Evolutionary conservation across 2,888 invertebrate species (phyloP).

Genomic region (Eumacrocentrus americanus): DNA sequence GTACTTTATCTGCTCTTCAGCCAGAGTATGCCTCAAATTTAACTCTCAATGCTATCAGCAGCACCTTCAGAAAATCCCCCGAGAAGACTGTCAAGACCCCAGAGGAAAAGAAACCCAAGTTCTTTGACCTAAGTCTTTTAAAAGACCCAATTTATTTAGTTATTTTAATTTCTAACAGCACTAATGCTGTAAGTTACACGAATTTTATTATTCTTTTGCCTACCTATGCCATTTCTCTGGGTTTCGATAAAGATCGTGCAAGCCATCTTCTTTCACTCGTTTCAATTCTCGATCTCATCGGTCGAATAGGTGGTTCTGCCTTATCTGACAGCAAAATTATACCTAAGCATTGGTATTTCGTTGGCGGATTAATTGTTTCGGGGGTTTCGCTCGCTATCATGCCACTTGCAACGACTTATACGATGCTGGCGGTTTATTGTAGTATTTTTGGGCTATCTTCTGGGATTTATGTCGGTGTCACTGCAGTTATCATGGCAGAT

Average conservation of each 20-base stretch:
- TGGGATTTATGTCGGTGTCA: slow-evolving; percentile 84
- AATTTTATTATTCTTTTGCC: slow-evolving; percentile 85
- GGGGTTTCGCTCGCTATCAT: slow-evolving; percentile 76
- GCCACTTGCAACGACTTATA: slow-evolving; percentile 72
- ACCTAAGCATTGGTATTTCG: slow-evolving; percentile 83
- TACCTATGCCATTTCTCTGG: slow-evolving; percentile 73
- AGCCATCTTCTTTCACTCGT: slow-evolving; percentile 81
- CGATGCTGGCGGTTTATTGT: slow-evolving; percentile 72
- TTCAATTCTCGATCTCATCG: slow-evolving; percentile 80
- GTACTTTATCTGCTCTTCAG: slow-evolving; percentile 74
- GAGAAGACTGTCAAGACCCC: slow-evolving; percentile 49
- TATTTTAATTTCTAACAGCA: slow-evolving; percentile 83
- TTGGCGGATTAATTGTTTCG: slow-evolving; percentile 78
- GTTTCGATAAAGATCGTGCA: slow-evolving; percentile 74
- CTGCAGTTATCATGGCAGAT: slow-evolving; percentile 87
- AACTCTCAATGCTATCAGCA: slow-evolving; percentile 73
- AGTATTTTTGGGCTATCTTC: slow-evolving; percentile 82
- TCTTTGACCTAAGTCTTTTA: slow-evolving; percentile 76
- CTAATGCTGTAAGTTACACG: slow-evolving; percentile 85
- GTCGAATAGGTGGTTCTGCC: slow-evolving; percentile 84
- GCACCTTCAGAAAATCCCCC: slow-evolving; percentile 62
- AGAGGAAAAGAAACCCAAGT: slow-evolving; percentile 64
- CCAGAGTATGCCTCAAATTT: slow-evolving; percentile 81
- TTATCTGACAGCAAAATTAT: slow-evolving; percentile 78
- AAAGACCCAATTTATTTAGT: slow-evolving; percentile 82